Conservation (phyloP, 1,140 invertebrate genomes). For the Caenorhabditis brenneri region DNA sequence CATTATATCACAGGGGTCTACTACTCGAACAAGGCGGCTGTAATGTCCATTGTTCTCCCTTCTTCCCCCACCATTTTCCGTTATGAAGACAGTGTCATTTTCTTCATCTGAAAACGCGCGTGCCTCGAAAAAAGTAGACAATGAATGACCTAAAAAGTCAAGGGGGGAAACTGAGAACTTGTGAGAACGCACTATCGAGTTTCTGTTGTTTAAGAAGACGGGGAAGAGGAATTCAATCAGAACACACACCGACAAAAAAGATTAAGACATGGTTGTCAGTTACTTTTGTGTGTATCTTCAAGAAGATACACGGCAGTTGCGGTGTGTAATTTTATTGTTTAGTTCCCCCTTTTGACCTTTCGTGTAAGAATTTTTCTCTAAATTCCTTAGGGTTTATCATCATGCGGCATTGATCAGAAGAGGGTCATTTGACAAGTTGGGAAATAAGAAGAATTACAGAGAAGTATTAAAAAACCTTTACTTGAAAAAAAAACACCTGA, state of each 20-base stretch:
- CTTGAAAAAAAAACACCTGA: no score
- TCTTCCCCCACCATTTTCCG: background rate
- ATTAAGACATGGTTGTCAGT: constrained; percentile 18
- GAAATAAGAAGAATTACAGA: no score
- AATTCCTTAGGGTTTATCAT: no score
- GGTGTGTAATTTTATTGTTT: constrained; percentile 9
- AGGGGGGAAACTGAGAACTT: no score
- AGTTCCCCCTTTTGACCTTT: background rate
- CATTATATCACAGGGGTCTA: background rate
- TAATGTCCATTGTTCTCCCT: constrained; percentile 31
- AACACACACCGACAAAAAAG: constrained; percentile 5
- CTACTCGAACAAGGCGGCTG: background rate
- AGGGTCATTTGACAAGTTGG: no score
- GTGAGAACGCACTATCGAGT: no score
- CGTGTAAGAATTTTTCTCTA: background rate
- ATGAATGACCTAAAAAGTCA: constrained; percentile 12
- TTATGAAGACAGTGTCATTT: background rate
- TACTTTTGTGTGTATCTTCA: no score
- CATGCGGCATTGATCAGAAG: no score
- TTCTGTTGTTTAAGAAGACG: no score
- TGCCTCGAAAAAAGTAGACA: no score
- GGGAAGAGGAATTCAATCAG: background rate
- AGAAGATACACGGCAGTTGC: background rate
- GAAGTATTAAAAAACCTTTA: no score
- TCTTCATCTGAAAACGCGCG: no score